A percentile compares a stretch with the other conserved stretches of the same genome.
These are phyloP conservation scores for Drosophila littoralis DNA, from an alignment of 1,140 invertebrate species.

Conservation along the genomic window DNA sequence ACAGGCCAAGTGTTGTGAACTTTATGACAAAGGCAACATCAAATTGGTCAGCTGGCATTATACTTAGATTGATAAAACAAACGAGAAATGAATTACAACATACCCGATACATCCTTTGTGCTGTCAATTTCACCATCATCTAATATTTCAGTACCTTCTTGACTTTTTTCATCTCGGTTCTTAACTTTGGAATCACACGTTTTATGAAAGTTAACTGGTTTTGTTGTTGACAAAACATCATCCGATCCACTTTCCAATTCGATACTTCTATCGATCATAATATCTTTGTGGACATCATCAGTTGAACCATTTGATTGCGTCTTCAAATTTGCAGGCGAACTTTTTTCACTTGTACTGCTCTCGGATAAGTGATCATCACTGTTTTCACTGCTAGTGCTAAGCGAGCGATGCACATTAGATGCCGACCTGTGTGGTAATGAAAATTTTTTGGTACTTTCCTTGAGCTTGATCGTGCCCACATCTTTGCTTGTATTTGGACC, in stretches of 20 bases:
- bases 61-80: neutral
- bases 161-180: slow-evolving; percentile 23
- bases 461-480: slow-evolving; percentile 26
- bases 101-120: slow-evolving; percentile 43
- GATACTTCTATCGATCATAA: slow-evolving; percentile 25
- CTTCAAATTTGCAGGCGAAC: slow-evolving; percentile 56
- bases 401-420: slow-evolving; percentile 53
- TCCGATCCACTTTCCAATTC: slow-evolving; percentile 21
- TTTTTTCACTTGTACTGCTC: slow-evolving; percentile 74
- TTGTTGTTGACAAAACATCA: slow-evolving; percentile 11
- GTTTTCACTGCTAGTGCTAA: slow-evolving; percentile 69
- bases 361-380: slow-evolving; percentile 65
- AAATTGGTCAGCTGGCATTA: neutral
- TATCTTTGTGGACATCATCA: slow-evolving; percentile 40
- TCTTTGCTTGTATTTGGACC: slow-evolving; percentile 14
- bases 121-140: slow-evolving; percentile 25
- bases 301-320: slow-evolving; percentile 42
- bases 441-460: slow-evolving; percentile 41
- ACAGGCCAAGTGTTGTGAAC: too few relatives aligned
- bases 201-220: slow-evolving; percentile 20
- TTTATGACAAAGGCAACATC: too few relatives aligned
- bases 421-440: slow-evolving; percentile 40
- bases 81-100: neutral
- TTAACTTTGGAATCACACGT: slow-evolving; percentile 6
- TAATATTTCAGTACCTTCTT: slow-evolving; percentile 14